Conservation (phyloP, 2,888 invertebrate genomes). For the Agonum fuliginosum region DNA sequence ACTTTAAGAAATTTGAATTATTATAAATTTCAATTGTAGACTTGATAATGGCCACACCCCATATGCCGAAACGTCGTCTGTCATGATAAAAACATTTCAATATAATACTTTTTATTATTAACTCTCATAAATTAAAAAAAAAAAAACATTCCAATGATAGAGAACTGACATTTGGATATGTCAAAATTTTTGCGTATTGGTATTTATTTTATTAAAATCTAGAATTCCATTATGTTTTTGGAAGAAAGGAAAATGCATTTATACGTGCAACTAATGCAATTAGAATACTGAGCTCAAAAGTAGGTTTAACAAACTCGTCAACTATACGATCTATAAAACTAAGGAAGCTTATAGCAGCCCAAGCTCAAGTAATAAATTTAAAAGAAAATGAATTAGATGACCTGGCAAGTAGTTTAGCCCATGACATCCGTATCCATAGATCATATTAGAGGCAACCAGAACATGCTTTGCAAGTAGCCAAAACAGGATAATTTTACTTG, state of each 20-base stretch:
- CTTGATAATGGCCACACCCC: too few relatives aligned
- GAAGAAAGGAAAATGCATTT: background rate
- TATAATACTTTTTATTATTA: too few relatives aligned
- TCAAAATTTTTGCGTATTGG: too few relatives aligned
- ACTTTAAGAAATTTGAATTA: too few relatives aligned
- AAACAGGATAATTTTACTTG: background rate
- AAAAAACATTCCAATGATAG: too few relatives aligned
- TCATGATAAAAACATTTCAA: too few relatives aligned
- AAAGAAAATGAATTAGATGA: background rate
- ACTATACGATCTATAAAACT: background rate
- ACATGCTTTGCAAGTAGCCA: background rate
- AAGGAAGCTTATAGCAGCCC: background rate
- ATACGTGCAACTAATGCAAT: background rate
- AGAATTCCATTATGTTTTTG: background rate
- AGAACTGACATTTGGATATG: too few relatives aligned
- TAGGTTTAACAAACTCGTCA: background rate
- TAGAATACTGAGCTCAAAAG: background rate
- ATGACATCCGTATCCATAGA: background rate
- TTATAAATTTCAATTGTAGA: too few relatives aligned
- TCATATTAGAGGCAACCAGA: background rate
- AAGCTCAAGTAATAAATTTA: background rate
- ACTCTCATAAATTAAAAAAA: too few relatives aligned
- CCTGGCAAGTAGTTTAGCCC: background rate
- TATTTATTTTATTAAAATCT: too few relatives aligned
- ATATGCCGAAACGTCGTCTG: too few relatives aligned